Conservation (phyloP, 2,113 vertebrate species). For the Nothocercus nigrocapillus region DNA sequence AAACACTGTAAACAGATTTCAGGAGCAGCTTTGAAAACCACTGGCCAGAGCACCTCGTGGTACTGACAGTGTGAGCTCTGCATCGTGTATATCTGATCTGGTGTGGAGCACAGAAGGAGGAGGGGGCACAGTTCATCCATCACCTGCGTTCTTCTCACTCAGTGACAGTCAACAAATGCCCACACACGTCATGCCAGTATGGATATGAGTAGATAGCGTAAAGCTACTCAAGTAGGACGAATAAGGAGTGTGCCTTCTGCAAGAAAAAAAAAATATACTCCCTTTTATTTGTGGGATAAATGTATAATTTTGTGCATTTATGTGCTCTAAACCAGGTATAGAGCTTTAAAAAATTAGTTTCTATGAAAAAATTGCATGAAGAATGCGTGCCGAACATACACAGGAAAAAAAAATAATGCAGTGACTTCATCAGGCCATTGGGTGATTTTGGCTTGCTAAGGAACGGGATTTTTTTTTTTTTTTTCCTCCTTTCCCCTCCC, state of each 20-base stretch:
- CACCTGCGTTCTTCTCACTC: background rate
- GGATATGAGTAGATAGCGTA: background rate
- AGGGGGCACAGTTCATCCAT: background rate
- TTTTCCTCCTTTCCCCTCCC: background rate
- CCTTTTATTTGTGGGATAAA: background rate
- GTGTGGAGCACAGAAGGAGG: background rate
- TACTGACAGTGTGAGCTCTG: constrained; percentile 5
- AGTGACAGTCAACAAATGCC: background rate
- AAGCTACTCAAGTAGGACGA: background rate
- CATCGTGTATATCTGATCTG: background rate
- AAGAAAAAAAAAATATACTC: background rate
- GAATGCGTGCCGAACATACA: background rate
- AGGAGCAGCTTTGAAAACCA: background rate
- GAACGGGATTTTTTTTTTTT: background rate
- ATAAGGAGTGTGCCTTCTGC: background rate
- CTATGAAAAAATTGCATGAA: background rate
- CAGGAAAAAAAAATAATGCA: background rate
- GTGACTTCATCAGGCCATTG: constrained; percentile 59
- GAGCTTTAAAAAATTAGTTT: background rate
- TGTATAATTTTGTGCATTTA: background rate
- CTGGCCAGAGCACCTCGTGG: background rate
- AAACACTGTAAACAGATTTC: background rate
- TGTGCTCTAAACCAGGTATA: background rate
- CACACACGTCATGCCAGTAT: background rate
- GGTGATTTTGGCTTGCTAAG: constrained; percentile 22